Base-by-base conservation (phyloP, 1,140 invertebrate genomes). In the Planococcus citri region DNA sequence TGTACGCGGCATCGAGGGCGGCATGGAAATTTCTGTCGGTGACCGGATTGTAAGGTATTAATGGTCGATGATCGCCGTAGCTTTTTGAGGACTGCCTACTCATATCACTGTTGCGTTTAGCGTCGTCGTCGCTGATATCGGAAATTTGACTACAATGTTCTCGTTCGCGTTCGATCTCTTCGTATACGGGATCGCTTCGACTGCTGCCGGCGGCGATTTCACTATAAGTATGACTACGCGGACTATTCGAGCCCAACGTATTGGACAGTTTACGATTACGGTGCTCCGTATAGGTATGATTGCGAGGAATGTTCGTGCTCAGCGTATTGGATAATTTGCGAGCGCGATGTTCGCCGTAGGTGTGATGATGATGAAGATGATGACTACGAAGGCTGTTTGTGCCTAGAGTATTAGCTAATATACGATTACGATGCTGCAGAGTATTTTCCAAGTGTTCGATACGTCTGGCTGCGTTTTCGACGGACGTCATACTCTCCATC, bases 121-220 rank as follows among this genome's bases (percentile, higher is more conserved):
- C 86, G 75, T 85, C 84, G 73, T 91, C 89, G 75, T 91, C 89
- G 29, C 87, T 88, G 82, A 90, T 83, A 75, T 91, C 89, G 0
- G 88, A 89, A 70, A 88, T 86, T 68, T 88, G 82, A 38, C 61
- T 69, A 1, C 88, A 87, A 73, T 87, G 85, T 21, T 73, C 72
- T 0, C 71, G 69, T 61, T 73, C 72, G 0, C 87, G 81, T 73
- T 90, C 88, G 60, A 90, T 90, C 75, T 90, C 89, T 76, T 90
- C 89, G 76, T 90, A 90, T 1, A 90, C 88, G 0, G 88, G 88
- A 74, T 90, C 89, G 73, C 88, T 87, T 72, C 85, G 83, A 69
- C 79, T 79, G 38, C 72, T 71, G 27, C 77, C 76, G 25, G 80
- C 81, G 0, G 79, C 78, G 3, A 85, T 85, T 75, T 85, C 84